Percentiles rank a stretch among this genome's conserved stretches.
Conservation (phyloP, 1,140 invertebrate genomes). For the Penaeus vannamei region DNA sequence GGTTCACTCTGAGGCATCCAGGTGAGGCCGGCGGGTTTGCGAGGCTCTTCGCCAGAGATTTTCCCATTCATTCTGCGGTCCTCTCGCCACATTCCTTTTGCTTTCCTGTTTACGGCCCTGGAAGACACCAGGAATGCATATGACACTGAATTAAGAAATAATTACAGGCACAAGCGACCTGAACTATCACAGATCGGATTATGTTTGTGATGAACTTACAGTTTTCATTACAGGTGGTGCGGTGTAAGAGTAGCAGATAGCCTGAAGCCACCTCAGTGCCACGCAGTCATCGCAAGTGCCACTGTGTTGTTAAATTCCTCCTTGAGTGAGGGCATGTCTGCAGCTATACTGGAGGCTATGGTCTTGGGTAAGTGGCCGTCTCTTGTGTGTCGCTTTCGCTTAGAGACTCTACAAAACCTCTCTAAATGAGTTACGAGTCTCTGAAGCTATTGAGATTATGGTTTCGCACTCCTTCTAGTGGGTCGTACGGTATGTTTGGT, state of each 20-base stretch:
- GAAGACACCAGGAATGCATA: no score
- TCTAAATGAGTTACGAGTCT: no score
- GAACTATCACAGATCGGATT: background rate
- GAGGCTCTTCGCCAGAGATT: background rate
- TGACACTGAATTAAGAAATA: no score
- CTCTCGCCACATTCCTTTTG: background rate
- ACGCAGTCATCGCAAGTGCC: constrained; percentile 34
- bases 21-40: background rate
- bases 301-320: constrained; percentile 38
- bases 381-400: no score
- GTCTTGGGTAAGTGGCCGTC: constrained; percentile 27
- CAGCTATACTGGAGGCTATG: constrained; percentile 43
- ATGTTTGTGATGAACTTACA: background rate
- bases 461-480: no score
- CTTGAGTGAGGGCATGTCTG: constrained; percentile 29
- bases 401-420: no score
- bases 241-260: constrained; percentile 31
- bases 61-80: background rate
- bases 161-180: no score
- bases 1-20: constrained; percentile 17
- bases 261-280: constrained; percentile 17
- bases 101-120: no score
- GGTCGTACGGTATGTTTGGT: no score
- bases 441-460: no score
- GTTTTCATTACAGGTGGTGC: background rate